These are phyloP conservation scores for Caenorhabditis panamensis DNA, from an alignment of 2,888 invertebrate genomes.

Conservation along the genomic window DNA sequence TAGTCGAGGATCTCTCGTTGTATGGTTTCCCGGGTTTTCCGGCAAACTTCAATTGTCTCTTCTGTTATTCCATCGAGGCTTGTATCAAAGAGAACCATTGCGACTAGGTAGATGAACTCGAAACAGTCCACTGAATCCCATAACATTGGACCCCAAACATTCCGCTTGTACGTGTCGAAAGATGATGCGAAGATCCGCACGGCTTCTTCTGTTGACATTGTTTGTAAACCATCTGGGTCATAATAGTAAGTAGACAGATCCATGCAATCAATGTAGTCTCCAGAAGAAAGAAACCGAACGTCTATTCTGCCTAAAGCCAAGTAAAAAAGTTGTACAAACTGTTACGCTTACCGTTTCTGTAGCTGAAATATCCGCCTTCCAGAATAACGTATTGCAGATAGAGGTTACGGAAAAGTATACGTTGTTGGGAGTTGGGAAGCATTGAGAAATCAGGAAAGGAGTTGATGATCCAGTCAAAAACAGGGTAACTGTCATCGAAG, in stretches of 20 bases:
- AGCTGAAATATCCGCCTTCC: conserved; percentile 57
- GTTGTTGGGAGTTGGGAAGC: background rate
- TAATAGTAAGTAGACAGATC: conserved; percentile 59
- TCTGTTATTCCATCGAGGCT: conserved; percentile 17
- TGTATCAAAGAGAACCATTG: conserved; percentile 43
- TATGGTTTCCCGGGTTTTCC: background rate
- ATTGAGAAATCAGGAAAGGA: conserved; percentile 29
- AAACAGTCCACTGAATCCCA: conserved; percentile 38
- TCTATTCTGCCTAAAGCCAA: conserved; percentile 41
- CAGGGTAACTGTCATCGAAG: conserved; percentile 39
- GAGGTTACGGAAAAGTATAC: conserved; percentile 54
- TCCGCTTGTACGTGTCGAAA: conserved; percentile 55
- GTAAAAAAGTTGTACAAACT: too few species aligned
- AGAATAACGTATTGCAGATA: conserved; percentile 61
- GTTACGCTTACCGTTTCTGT: conserved; percentile 31
- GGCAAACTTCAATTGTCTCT: background rate
- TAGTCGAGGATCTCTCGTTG: conserved; percentile 21
- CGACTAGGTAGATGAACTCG: conserved; percentile 56
- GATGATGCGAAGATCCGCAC: conserved; percentile 63
- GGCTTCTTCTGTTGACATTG: conserved; percentile 60
- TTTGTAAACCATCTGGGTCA: conserved; percentile 55
- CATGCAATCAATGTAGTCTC: conserved; percentile 61
- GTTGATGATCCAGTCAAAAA: conserved; percentile 54
- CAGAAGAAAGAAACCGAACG: conserved; percentile 53
- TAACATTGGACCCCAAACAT: conserved; percentile 61